Conservation (phyloP, 2,888 invertebrate genomes). For the Drosophila imparisetae region DNA sequence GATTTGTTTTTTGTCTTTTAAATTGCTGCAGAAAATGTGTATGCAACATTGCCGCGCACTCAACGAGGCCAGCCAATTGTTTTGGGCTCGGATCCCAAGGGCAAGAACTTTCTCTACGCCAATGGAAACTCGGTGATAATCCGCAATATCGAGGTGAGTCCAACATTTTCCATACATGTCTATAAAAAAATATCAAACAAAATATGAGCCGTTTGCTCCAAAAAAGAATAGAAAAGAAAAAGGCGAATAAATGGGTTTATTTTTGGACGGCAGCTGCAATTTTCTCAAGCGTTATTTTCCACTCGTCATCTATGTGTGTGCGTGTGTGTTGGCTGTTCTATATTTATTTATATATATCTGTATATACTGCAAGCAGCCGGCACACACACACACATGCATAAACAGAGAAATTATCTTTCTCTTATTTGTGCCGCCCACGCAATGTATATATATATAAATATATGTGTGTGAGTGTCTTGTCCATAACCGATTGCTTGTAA, state of each 20-base stretch:
- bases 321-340: constrained; percentile 49
- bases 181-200: constrained; percentile 9
- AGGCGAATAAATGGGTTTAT: constrained; percentile 56
- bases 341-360: constrained; percentile 64
- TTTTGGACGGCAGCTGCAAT: constrained; percentile 78
- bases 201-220: constrained; percentile 53
- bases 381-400: constrained; percentile 10
- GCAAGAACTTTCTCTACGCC: constrained; percentile 97
- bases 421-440: constrained; percentile 60
- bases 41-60: constrained; percentile 97
- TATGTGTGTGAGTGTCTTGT: constrained; percentile 9
- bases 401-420: constrained; percentile 25
- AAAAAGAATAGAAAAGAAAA: constrained; percentile 21
- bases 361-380: constrained; percentile 43
- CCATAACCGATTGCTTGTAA: constrained; percentile 36
- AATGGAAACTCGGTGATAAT: constrained; percentile 99
- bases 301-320: constrained; percentile 39
- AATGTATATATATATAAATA: constrained; percentile 45
- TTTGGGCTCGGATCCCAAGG: constrained; percentile 97
- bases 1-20: neutral
- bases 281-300: constrained; percentile 67
- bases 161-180: constrained; percentile 22
- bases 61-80: constrained; percentile 97
- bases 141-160: constrained; percentile 91
- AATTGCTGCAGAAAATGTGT: constrained; percentile 90